phyloP scores from a whole-genome alignment of 2,888 invertebrate species.

The Panopea generosa region DNA sequence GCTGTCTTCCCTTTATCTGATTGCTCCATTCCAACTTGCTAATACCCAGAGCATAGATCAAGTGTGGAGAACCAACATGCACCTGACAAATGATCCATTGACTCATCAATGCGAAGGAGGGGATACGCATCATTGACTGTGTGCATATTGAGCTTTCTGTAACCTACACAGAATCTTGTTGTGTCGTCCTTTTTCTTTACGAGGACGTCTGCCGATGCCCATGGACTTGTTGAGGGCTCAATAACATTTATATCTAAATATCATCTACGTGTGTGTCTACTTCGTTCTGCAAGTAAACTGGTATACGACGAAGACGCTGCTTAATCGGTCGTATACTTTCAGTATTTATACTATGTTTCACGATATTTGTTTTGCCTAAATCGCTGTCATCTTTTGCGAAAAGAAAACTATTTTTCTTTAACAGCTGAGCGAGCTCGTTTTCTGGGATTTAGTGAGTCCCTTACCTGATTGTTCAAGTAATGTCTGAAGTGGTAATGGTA shows the following conservation, averaged over 20 bases:
- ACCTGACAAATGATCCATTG: conserved; percentile 24
- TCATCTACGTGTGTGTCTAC: background rate
- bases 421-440: background rate
- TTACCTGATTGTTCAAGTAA: too few species aligned
- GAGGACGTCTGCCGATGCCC: conserved; percentile 29
- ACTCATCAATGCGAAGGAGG: conserved; percentile 40
- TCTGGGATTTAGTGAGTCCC: too few species aligned
- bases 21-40: conserved; percentile 32
- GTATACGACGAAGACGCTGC: background rate
- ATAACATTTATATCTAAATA: background rate
- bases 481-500: too few species aligned
- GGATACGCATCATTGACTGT: conserved; percentile 28
- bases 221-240: conserved; percentile 16
- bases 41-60: conserved; percentile 47
- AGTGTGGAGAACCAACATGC: conserved; percentile 37
- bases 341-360: conserved; percentile 3
- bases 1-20: conserved; percentile 20
- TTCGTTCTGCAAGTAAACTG: background rate
- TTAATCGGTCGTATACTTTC: background rate
- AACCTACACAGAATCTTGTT: conserved; percentile 39
- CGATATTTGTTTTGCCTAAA: background rate
- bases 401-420: conserved; percentile 19
- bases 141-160: conserved; percentile 22
- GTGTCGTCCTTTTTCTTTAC: conserved; percentile 32
- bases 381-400: background rate